Evolutionary conservation across 1,140 invertebrate species (phyloP), one percentile per base, ranked within the genome.

Genomic region (Lutraria rhynchaena): DNA sequence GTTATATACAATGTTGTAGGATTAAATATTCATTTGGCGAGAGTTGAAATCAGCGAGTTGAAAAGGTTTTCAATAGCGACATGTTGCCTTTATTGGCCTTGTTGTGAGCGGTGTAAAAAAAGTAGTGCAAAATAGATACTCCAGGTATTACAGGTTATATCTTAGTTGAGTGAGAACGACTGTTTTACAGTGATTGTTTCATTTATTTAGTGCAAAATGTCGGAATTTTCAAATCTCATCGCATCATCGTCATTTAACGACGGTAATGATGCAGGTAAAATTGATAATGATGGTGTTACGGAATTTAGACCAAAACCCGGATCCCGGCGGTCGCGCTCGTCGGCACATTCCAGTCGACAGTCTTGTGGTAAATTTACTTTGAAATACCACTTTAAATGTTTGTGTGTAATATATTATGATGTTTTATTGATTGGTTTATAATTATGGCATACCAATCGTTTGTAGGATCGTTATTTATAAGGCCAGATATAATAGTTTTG

Each of bases 151-250:
- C 17, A 65, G 13, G 61, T 60, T 33, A 33, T 35, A 60, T 35
- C 55, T 5, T 22, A 37, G 19, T n/a, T n/a, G n/a, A n/a, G n/a
- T n/a, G n/a, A n/a, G n/a, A n/a, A n/a, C n/a, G n/a, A n/a, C n/a
- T n/a, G n/a, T n/a, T n/a, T n/a, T n/a, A n/a, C n/a, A n/a, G n/a
- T n/a, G n/a, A n/a, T n/a, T n/a, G n/a, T 9, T 58, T 58, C 31
- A 1, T 24, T 15, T 58, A 2, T 33, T 22, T n/a, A 1, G 22
- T 17, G 9, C 0, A 76, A 44, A 51, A 77, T 77, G 75, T 77
- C 75, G 75, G 75, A 77, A 29, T 77, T 67, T 67, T 65, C 75
- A 22, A 77, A 77, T 55, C 46, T 77, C 19, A 77, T 77, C 31
- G 61, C 35, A 22, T 77, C 75, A 22, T 51, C 63, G 0, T 77